Conservation (phyloP, 2,888 invertebrate genomes). For the Notodonta dromedarius region DNA sequence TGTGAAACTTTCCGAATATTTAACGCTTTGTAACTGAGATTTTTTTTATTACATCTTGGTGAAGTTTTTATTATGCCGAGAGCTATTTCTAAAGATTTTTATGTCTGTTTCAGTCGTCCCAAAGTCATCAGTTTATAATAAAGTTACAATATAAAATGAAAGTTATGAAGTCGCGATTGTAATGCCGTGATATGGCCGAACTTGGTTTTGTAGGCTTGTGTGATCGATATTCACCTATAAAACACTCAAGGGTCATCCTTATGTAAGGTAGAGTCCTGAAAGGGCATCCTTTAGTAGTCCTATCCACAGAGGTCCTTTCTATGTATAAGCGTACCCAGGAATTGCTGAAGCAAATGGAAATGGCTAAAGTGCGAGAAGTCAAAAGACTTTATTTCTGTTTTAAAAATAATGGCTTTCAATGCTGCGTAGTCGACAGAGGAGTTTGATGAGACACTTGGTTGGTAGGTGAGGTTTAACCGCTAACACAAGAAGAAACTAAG, state of each 20-base stretch:
- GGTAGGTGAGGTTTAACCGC: too few species aligned
- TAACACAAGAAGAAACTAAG: too few species aligned
- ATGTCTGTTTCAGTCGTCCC: constrained; percentile 65
- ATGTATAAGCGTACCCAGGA: too few species aligned
- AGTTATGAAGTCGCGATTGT: constrained; percentile 39
- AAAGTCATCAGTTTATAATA: constrained; percentile 62
- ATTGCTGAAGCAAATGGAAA: too few species aligned
- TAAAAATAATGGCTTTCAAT: too few species aligned
- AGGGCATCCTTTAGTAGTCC: too few species aligned
- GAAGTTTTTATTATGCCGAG: constrained; percentile 72
- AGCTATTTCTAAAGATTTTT: constrained; percentile 70
- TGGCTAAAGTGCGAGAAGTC: too few species aligned
- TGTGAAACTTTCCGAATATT: constrained; percentile 70
- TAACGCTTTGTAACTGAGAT: constrained; percentile 66
- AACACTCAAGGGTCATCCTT: not conserved
- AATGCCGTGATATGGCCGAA: constrained; percentile 29
- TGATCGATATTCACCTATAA: not conserved
- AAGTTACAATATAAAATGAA: constrained; percentile 50
- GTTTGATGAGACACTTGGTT: too few species aligned
- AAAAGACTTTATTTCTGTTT: too few species aligned
- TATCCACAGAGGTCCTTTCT: too few species aligned
- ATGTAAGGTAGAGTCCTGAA: too few species aligned
- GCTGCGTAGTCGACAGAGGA: too few species aligned
- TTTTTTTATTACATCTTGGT: constrained; percentile 69
- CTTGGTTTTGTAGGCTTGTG: constrained; percentile 23